Percentiles rank a stretch among this genome's conserved stretches.
These are phyloP conservation scores for Acanthisitta chloris DNA, from an alignment of 2,113 vertebrate species.

Conservation along the genomic window DNA sequence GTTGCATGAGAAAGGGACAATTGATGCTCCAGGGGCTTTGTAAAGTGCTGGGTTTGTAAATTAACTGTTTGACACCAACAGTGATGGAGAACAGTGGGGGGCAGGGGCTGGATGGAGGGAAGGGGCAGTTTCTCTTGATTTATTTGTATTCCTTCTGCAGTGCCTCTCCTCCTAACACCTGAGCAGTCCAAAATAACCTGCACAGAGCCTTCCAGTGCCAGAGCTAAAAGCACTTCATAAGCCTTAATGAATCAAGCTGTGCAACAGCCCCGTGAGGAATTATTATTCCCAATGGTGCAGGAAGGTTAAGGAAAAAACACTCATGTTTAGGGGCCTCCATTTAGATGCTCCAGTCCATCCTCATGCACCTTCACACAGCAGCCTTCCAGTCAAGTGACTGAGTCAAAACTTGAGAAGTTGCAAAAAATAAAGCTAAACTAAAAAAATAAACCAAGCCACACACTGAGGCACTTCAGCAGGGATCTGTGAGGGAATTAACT, in stretches of 20 bases:
- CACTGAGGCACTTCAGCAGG: not conserved
- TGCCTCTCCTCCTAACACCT: constrained; percentile 29
- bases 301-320: not conserved
- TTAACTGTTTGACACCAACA: constrained; percentile 56
- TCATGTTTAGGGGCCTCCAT: not conserved
- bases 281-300: constrained; percentile 5
- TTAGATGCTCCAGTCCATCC: not conserved
- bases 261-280: not conserved
- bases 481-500: not conserved
- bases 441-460: not conserved
- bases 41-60: constrained; percentile 55
- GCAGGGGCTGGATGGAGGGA: constrained; percentile 8
- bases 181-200: constrained; percentile 53
- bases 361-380: not conserved
- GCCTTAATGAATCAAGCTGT: constrained; percentile 62
- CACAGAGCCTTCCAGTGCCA: not conserved
- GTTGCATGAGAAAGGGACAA: constrained; percentile 37
- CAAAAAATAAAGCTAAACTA: not conserved
- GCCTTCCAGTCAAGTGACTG: not conserved
- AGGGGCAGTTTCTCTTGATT: constrained; percentile 41
- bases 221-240: constrained; percentile 58
- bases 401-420: not conserved
- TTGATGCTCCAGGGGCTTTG: constrained; percentile 45
- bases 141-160: constrained; percentile 30
- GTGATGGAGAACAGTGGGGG: constrained; percentile 27